phyloP scores from a whole-genome alignment of 2,113 vertebrate species.

The Cygnus atratus region DNA sequence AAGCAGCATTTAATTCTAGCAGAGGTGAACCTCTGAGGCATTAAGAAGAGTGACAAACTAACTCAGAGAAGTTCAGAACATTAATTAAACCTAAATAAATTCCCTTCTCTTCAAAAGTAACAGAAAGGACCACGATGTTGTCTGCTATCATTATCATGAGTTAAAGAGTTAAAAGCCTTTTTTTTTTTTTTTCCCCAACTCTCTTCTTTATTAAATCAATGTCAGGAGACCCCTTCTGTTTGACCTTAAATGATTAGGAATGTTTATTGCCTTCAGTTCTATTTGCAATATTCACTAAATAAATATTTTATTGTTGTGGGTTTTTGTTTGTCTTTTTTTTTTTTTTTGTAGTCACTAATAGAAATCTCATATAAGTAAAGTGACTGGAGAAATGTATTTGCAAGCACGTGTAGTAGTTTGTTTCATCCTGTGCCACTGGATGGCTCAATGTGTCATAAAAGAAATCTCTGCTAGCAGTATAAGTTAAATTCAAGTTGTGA shows the following conservation, averaged over 20 bases:
- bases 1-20: background rate
- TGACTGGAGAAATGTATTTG: background rate
- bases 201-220: background rate
- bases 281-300: background rate
- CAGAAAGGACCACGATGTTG: background rate
- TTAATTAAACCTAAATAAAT: background rate
- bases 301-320: background rate
- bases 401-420: background rate
- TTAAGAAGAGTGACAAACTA: background rate
- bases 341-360: background rate
- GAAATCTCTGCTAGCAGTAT: background rate
- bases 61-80: background rate
- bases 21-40: background rate
- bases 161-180: background rate
- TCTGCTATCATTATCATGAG: background rate
- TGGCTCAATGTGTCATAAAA: conserved; percentile 55
- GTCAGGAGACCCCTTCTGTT: background rate
- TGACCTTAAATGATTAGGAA: background rate
- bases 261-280: background rate
- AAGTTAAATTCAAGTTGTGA: background rate
- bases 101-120: background rate
- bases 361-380: background rate
- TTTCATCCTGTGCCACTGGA: conserved; percentile 61
- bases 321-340: background rate
- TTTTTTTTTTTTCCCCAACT: background rate